phyloP scores from a whole-genome alignment of 1,140 invertebrate species.

The Drosophila subobscura region DNA sequence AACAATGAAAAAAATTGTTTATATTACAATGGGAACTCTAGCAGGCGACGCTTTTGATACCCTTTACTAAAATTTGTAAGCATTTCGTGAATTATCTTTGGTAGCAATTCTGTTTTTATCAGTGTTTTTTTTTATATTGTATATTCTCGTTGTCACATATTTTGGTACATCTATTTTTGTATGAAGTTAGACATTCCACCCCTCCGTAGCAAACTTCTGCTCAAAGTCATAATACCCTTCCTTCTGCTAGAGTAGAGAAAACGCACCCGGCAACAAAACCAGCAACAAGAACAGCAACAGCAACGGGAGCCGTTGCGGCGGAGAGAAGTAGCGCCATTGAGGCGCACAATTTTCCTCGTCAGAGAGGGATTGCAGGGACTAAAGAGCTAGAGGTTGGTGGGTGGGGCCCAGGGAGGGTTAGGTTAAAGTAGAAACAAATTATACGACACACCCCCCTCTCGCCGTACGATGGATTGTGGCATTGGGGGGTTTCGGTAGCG shows the following conservation, averaged over 20 bases:
- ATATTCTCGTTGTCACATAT: too few relatives aligned
- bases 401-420: conserved; percentile 23
- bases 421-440: conserved; percentile 81
- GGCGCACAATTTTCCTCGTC: conserved; percentile 73
- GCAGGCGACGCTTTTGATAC: too few relatives aligned
- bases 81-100: too few relatives aligned
- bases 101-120: too few relatives aligned
- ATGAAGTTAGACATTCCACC: too few relatives aligned
- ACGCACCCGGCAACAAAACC: conserved; percentile 35
- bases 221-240: too few relatives aligned
- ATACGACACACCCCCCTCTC: conserved; percentile 65
- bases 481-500: too few relatives aligned
- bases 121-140: too few relatives aligned
- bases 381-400: not conserved
- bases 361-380: not conserved
- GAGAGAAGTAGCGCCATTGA: conserved; percentile 63
- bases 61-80: too few relatives aligned
- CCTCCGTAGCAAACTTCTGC: too few relatives aligned
- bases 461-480: conserved; percentile 13
- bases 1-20: conserved; percentile 59
- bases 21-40: conserved; percentile 21
- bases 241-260: conserved; percentile 9
- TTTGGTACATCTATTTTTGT: too few relatives aligned
- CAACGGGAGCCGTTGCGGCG: conserved; percentile 24
- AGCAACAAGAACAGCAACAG: conserved; percentile 8